A percentile compares a stretch with the other conserved stretches of the same genome.
phyloP scores from a whole-genome alignment of 1,140 invertebrate species.

The Theocolax elegans region DNA sequence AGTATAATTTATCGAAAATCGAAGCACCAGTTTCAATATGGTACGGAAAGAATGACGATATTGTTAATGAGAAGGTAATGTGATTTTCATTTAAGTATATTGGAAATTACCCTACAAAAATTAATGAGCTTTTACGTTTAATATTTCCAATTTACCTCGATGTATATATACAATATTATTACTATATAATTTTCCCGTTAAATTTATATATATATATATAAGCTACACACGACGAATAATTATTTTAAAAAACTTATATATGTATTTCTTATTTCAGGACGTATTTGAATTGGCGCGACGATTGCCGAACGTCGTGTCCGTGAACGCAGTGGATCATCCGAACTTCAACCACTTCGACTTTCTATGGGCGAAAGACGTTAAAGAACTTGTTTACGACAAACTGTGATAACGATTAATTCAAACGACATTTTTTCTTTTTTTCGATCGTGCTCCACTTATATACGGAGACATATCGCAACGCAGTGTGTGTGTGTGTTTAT shows the following conservation, averaged over 20 bases:
- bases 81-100: not conserved
- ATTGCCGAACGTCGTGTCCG: conserved; percentile 5
- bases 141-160: too few relatives aligned
- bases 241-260: too few relatives aligned
- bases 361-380: conserved; percentile 20
- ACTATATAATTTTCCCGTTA: not conserved
- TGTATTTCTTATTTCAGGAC: too few relatives aligned
- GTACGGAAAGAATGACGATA: conserved; percentile 5
- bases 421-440: too few relatives aligned
- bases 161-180: too few relatives aligned
- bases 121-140: too few relatives aligned
- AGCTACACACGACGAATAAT: too few relatives aligned
- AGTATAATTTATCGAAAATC: conserved; percentile 12
- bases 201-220: not conserved
- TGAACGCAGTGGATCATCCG: not conserved
- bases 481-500: too few relatives aligned
- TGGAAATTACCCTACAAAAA: too few relatives aligned
- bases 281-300: not conserved
- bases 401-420: too few relatives aligned
- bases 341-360: conserved; percentile 33
- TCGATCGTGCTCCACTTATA: too few relatives aligned
- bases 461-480: too few relatives aligned
- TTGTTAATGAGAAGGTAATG: conserved; percentile 10
- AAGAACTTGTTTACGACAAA: conserved; percentile 1
- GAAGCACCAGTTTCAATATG: conserved; percentile 1